Evolutionary conservation across 2,113 vertebrate species (phyloP).

Genomic region (Petrocephalus microphthalmus): DNA sequence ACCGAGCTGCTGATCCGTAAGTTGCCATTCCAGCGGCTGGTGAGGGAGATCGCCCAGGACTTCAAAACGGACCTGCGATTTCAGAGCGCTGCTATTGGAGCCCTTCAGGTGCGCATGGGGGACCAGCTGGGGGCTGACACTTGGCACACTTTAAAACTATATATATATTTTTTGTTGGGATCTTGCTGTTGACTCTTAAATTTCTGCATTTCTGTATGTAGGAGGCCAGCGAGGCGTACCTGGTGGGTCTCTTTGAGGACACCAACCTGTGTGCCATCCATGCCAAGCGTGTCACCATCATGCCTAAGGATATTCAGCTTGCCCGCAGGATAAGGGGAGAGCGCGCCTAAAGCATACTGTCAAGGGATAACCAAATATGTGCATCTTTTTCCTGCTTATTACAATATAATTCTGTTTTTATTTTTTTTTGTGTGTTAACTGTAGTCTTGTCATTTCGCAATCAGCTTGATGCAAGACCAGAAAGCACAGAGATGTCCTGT

Average conservation of each 20-base stretch:
- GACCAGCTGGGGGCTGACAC: neutral
- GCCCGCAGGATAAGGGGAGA: conserved; percentile 71
- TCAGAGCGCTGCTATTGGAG: conserved; percentile 67
- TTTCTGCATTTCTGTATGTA: conserved; percentile 21
- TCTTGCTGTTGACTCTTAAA: neutral
- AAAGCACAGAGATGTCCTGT: neutral
- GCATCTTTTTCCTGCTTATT: conserved; percentile 46
- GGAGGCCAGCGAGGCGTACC: conserved; percentile 67
- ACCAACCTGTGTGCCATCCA: conserved; percentile 69
- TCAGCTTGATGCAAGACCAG: neutral
- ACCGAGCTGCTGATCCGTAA: conserved; percentile 66
- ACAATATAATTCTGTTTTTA: conserved; percentile 18
- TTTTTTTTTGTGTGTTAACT: neutral
- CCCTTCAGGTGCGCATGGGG: conserved; percentile 53
- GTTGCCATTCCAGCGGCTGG: conserved; percentile 67
- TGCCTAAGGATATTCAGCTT: conserved; percentile 75
- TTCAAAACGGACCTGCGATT: conserved; percentile 70
- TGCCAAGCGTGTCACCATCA: conserved; percentile 69
- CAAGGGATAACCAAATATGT: conserved; percentile 53
- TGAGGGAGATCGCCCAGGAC: conserved; percentile 64
- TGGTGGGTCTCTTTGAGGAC: conserved; percentile 69
- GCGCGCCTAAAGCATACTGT: conserved; percentile 49
- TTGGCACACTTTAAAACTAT: no score
- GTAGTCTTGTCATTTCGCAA: neutral
- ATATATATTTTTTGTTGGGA: neutral